Evolutionary conservation across 2,888 invertebrate species (phyloP), one percentile per base, ranked within the genome.

Genomic region (Cylloceria caligata): DNA sequence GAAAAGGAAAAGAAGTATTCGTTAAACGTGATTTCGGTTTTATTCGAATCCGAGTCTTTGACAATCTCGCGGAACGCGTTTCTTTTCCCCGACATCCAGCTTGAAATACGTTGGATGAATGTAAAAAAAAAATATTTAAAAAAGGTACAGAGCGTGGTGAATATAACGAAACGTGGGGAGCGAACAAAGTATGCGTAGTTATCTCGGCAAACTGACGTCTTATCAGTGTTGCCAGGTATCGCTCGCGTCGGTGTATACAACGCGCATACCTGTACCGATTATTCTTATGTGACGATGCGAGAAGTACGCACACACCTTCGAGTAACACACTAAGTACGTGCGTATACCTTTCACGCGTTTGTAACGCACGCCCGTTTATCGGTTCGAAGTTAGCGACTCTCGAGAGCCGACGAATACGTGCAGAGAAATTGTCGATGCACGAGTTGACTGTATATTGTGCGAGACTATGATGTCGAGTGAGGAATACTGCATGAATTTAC

Each of bases 191-290:
- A 21, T 75, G 74, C 72, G 72, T 79, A 83, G 85, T 87, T 89
- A 89, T 89, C 89, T 88, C 71, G 76, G 76, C 86, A 84, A 88
- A 87, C 86, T 84, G 83, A 71, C 82, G 72, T 78, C 85, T 89
- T 89, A 89, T 89, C 89, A 89, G 71, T 75, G 84, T 84, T 55
- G 81, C 80, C 82, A 85, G 87, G 86, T 88, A 88, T 88, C 87
- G 79, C 69, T 75, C 45, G 16, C 79, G 68, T 65, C 16, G n/a
- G 21, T 64, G 57, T 39, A 24, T n/a, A 45, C 45, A 21, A 3
- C 3, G 52, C 9, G 11, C 24, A 3, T 52, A 52, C 49, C 11
- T 52, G 9, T 21, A 42, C 2, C 42, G 42, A 42, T 42, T 42
- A 42, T 9, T 13, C 13, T 13, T 42, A 13, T 42, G 13, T 42